Evolutionary conservation across 2,113 vertebrate genomes (phyloP).

Genomic region (Nothocercus julius): DNA sequence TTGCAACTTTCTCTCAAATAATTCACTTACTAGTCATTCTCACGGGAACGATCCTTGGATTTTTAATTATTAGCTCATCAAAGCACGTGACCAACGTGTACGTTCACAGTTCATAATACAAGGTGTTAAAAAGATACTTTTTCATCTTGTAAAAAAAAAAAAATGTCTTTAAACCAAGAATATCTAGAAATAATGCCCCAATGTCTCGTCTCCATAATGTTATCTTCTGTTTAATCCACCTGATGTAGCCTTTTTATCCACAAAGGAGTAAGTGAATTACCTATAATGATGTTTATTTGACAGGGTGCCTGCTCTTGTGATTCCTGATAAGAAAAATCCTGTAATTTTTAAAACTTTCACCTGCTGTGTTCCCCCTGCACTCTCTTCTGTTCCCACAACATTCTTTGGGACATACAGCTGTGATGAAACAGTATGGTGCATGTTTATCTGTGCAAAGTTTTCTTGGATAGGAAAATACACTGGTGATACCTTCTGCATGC

Average conservation of each 20-base stretch:
- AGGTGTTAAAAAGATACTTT: no score
- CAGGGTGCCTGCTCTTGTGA: not conserved
- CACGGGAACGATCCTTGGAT: not conserved
- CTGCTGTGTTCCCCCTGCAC: not conserved
- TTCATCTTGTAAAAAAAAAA: no score
- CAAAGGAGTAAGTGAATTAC: not conserved
- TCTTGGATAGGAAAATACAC: not conserved
- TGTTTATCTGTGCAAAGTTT: not conserved
- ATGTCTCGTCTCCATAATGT: not conserved
- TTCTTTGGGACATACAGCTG: not conserved
- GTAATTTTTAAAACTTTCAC: not conserved
- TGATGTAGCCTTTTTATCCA: not conserved
- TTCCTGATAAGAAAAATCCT: not conserved
- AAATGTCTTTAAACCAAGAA: not conserved
- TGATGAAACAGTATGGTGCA: not conserved
- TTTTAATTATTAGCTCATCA: not conserved
- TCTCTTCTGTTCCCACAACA: not conserved
- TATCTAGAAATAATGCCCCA: not conserved
- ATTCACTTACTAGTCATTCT: not conserved
- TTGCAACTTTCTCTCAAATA: not conserved
- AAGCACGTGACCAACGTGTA: not conserved
- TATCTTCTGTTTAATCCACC: not conserved
- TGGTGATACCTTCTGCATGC: not conserved
- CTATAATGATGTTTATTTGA: not conserved
- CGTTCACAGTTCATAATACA: not conserved